A percentile compares a stretch with the other conserved stretches of the same genome.
These are phyloP conservation scores for Heteromyza rotundicornis DNA, from an alignment of 2,888 invertebrate genomes.

Conservation along the genomic window DNA sequence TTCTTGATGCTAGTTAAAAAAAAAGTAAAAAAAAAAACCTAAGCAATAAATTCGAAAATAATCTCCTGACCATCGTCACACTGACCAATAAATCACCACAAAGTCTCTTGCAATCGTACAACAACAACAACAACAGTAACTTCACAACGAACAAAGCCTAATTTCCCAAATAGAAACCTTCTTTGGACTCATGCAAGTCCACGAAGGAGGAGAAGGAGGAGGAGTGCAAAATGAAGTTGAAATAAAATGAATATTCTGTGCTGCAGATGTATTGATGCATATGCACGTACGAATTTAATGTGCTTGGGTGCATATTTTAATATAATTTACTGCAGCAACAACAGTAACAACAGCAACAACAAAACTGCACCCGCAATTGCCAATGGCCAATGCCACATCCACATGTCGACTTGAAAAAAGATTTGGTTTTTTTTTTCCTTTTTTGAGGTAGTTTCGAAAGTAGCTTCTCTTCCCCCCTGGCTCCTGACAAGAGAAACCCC, in stretches of 20 bases:
- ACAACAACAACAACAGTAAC: not conserved
- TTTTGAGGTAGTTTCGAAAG: not conserved
- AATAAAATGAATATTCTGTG: no score
- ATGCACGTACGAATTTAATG: not conserved
- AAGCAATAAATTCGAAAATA: constrained; percentile 18
- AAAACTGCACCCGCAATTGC: not conserved
- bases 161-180: not conserved
- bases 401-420: not conserved
- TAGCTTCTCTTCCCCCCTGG: no score
- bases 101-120: not conserved
- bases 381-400: not conserved
- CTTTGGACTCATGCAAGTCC: no score
- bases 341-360: not conserved
- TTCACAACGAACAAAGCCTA: not conserved
- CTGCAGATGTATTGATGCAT: no score
- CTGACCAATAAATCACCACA: constrained; percentile 15
- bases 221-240: no score
- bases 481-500: no score
- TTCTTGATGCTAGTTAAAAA: no score
- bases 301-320: not conserved
- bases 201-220: no score
- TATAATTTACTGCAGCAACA: not conserved
- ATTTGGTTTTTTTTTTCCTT: not conserved
- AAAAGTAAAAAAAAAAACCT: no score
- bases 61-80: constrained; percentile 17